phyloP scores from a whole-genome alignment of 2,888 invertebrate species.

The Andrena hattorfiana region DNA sequence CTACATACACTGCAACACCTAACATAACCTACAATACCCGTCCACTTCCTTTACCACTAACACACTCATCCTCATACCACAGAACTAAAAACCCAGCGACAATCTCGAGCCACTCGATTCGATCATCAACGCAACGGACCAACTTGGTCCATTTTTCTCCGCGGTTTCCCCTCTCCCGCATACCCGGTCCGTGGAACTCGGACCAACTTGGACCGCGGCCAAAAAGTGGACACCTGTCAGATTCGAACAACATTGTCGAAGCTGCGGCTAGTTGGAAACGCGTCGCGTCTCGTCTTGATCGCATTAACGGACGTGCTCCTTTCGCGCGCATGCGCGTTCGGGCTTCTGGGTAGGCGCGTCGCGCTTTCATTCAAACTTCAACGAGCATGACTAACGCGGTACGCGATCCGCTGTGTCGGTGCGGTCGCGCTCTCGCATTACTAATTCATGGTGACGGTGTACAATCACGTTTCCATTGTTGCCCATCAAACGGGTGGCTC shows the following conservation, averaged over 20 bases:
- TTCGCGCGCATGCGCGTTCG: neutral
- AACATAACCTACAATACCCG: no score
- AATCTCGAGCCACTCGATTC: no score
- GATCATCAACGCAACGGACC: no score
- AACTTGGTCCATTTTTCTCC: neutral
- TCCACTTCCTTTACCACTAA: no score
- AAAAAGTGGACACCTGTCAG: constrained; percentile 30
- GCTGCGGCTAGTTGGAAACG: constrained; percentile 7
- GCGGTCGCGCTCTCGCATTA: constrained; percentile 24
- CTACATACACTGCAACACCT: no score
- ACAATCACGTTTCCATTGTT: constrained; percentile 26
- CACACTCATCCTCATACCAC: no score
- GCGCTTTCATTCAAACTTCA: constrained; percentile 25
- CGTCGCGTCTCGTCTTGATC: neutral
- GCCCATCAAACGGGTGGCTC: neutral
- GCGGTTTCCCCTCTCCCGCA: neutral
- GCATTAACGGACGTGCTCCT: neutral
- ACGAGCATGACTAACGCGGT: constrained; percentile 8
- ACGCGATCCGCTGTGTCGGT: neutral
- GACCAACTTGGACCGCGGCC: constrained; percentile 8
- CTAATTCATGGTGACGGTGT: constrained; percentile 19
- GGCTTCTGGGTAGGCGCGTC: neutral
- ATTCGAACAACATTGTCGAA: constrained; percentile 23
- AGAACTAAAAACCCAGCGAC: no score
- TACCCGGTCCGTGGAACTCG: no score